Evolutionary conservation across 2,113 vertebrate species (phyloP).

Genomic region (Phyllostomus discolor): DNA sequence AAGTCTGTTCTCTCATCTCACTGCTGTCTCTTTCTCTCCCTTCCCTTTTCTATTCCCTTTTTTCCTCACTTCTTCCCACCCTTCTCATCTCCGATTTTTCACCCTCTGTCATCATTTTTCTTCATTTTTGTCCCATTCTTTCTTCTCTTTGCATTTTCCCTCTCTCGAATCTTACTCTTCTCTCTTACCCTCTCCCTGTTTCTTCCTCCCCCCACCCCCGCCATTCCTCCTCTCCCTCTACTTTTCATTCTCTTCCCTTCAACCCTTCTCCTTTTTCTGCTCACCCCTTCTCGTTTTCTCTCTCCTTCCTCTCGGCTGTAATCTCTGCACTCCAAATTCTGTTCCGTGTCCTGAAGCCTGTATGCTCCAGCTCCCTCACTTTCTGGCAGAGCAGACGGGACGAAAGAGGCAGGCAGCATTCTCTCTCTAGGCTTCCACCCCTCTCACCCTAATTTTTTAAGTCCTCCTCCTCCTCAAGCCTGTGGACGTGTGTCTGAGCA

Average conservation of each 20-base stretch:
- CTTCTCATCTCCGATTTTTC: not conserved
- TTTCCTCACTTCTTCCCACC: not conserved
- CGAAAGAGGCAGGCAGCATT: not conserved
- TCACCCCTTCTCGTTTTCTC: constrained; percentile 56
- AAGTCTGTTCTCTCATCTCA: constrained; percentile 50
- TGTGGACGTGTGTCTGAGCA: not conserved
- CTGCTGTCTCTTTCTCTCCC: not conserved
- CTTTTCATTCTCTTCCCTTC: constrained; percentile 67
- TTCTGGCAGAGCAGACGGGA: not conserved
- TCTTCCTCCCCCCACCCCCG: not conserved
- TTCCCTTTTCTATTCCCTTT: not conserved
- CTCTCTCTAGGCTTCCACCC: not conserved
- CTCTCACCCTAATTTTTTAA: not conserved
- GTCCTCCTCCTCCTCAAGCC: not conserved
- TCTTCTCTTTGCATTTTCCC: not conserved
- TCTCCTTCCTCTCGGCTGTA: constrained; percentile 74
- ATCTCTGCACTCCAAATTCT: constrained; percentile 75
- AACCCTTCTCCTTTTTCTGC: not conserved
- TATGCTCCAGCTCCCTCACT: constrained; percentile 36
- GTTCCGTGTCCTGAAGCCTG: constrained; percentile 57
- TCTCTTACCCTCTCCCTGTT: not conserved
- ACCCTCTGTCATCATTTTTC: not conserved
- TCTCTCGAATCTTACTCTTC: not conserved
- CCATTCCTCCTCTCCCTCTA: constrained; percentile 38
- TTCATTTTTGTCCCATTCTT: not conserved